These are phyloP conservation scores for Candidula unifasciata DNA, from an alignment of 2,888 invertebrate species.

Conservation along the genomic window DNA sequence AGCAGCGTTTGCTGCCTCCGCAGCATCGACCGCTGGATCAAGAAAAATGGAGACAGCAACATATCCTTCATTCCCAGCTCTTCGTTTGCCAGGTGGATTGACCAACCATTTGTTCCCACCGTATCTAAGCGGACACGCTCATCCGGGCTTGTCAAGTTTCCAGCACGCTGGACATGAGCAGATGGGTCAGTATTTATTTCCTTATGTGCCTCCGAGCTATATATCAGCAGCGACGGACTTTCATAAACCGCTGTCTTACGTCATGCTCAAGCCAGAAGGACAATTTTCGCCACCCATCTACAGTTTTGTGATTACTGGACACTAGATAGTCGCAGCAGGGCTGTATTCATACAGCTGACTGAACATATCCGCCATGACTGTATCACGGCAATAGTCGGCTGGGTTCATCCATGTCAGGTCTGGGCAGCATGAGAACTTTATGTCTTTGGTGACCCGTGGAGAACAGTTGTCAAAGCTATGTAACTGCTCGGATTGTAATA, in stretches of 20 bases:
- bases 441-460: too few species aligned
- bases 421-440: too few species aligned
- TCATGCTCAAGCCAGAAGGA: slow-evolving; percentile 77
- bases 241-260: slow-evolving; percentile 75
- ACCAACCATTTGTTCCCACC: slow-evolving; percentile 63
- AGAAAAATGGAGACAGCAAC: slow-evolving; percentile 49
- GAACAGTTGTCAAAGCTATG: too few species aligned
- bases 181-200: slow-evolving; percentile 70
- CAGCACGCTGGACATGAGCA: slow-evolving; percentile 60
- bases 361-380: too few species aligned
- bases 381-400: too few species aligned
- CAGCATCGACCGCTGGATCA: slow-evolving; percentile 62
- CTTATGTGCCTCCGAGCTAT: slow-evolving; percentile 72
- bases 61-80: slow-evolving; percentile 34
- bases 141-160: slow-evolving; percentile 51
- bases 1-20: slow-evolving; percentile 56
- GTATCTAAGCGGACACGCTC: slow-evolving; percentile 56
- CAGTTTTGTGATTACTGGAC: slow-evolving; percentile 60
- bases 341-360: too few species aligned
- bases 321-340: too few species aligned
- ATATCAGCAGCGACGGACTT: slow-evolving; percentile 71
- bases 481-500: too few species aligned
- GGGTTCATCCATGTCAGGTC: too few species aligned
- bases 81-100: slow-evolving; percentile 52
- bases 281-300: slow-evolving; percentile 70